Percentiles rank a stretch among this genome's conserved stretches.
Evolutionary conservation across 2,888 invertebrate genomes (phyloP).

Genomic region (Chymomyza fuscimana): DNA sequence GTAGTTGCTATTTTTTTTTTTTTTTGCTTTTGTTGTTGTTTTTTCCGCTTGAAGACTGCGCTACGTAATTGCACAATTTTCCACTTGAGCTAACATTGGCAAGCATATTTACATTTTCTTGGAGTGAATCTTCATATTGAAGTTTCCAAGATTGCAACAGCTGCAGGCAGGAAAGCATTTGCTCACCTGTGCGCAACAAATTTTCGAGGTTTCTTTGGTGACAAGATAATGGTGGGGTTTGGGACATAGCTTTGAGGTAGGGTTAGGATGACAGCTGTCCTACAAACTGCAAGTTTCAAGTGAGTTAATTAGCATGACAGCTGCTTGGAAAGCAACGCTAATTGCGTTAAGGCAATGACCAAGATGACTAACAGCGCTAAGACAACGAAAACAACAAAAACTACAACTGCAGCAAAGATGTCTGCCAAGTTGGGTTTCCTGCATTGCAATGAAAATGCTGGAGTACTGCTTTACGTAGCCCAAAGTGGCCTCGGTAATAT

Average conservation of each 20-base stretch:
- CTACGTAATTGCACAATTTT: constrained; percentile 68
- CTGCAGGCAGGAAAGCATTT: background rate
- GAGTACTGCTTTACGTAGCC: background rate
- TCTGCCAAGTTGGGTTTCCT: background rate
- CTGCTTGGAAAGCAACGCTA: constrained; percentile 57
- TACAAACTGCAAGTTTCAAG: background rate
- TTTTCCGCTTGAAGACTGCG: background rate
- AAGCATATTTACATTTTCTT: constrained; percentile 41
- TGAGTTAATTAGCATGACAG: constrained; percentile 65
- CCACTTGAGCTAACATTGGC: constrained; percentile 61
- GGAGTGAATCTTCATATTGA: background rate
- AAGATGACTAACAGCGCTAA: background rate
- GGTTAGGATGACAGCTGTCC: background rate
- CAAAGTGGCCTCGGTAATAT: background rate
- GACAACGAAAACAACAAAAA: background rate
- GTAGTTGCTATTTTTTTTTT: background rate
- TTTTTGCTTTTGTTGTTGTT: constrained; percentile 25
- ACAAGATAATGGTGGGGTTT: background rate
- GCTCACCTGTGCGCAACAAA: background rate
- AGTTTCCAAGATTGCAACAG: constrained; percentile 5
- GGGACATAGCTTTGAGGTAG: background rate
- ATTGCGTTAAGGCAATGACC: constrained; percentile 53
- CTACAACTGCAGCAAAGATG: background rate
- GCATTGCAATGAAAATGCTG: background rate
- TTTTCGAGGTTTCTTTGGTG: background rate